Evolutionary conservation across 2,888 invertebrate genomes (phyloP), one percentile per base, ranked within the genome.

Genomic region (Drosophila suboccidentalis): DNA sequence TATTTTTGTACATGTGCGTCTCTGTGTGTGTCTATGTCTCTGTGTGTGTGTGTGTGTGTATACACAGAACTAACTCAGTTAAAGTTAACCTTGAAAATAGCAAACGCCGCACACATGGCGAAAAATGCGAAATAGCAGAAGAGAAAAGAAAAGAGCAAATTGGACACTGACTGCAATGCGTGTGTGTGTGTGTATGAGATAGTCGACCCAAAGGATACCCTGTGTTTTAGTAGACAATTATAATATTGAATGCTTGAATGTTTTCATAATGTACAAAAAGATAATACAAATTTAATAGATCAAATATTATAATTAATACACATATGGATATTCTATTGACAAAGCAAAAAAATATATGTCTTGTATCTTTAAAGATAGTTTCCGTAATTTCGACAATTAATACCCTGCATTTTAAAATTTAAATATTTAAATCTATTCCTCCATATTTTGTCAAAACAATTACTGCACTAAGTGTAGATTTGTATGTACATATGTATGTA

Each of bases 51-150:
- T 71, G 26, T 26, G 26, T 65, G 60, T 57, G 49, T 75, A 39
- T 64, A 44, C 47, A 65, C 53, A 77, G 58, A 87, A 89, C 87
- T 86, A 86, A 90, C 86, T 78, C 72, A 54, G 82, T 68, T 78
- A 82, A 86, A 53, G 85, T 71, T 80, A 89, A 87, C 88, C 89
- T 90, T 90, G 90, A 91, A 87, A 91, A 90, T 91, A 91, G 90
- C 85, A 79, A 87, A 89, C 59, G 63, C 74, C 67, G 68, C 67
- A 82, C 77, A 77, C 72, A 74, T 78, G 74, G 75, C 58, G 57
- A 66, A 36, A 59, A 71, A 71, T 75, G 70, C 59, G 70, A 79
- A 74, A 75, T 69, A 63, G 71, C 74, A 57, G 44, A 46, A 58
- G 15, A 9, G 19, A 13, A 36, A 5, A 57, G 70, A 69, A 74